phyloP scores from a whole-genome alignment of 2,888 invertebrate species.

The Polyploca ridens region DNA sequence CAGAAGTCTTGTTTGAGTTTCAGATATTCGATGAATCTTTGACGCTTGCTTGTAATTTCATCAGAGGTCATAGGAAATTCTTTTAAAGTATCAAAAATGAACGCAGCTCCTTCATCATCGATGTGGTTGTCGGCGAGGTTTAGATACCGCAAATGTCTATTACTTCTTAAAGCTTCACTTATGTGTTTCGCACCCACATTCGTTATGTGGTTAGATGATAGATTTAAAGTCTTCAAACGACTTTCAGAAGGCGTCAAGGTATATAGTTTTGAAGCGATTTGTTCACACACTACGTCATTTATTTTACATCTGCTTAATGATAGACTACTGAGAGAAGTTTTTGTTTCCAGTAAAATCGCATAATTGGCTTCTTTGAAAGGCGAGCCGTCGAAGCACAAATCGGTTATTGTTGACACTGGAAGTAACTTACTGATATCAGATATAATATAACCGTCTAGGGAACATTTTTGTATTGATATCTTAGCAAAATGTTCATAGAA shows the following conservation, averaged over 20 bases:
- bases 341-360: conserved; percentile 42
- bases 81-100: conserved; percentile 49
- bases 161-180: conserved; percentile 54
- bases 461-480: conserved; percentile 44
- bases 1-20: conserved; percentile 27
- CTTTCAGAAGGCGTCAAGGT: conserved; percentile 39
- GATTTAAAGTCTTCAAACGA: conserved; percentile 53
- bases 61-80: conserved; percentile 53
- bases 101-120: conserved; percentile 50
- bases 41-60: conserved; percentile 44
- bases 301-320: conserved; percentile 58
- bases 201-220: conserved; percentile 66
- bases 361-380: conserved; percentile 45
- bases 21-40: conserved; percentile 36
- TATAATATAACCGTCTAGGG: conserved; percentile 45
- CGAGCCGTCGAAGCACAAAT: conserved; percentile 56
- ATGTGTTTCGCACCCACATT: conserved; percentile 58
- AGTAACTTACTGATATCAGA: conserved; percentile 55
- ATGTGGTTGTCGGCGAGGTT: conserved; percentile 64
- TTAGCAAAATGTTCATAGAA: conserved; percentile 41
- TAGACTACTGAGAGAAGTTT: conserved; percentile 39
- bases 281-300: conserved; percentile 47
- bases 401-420: conserved; percentile 46
- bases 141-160: conserved; percentile 65
- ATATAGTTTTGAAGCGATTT: conserved; percentile 47